Conservation (phyloP, 2,113 vertebrate species). For the Gobiocypris rarus region DNA sequence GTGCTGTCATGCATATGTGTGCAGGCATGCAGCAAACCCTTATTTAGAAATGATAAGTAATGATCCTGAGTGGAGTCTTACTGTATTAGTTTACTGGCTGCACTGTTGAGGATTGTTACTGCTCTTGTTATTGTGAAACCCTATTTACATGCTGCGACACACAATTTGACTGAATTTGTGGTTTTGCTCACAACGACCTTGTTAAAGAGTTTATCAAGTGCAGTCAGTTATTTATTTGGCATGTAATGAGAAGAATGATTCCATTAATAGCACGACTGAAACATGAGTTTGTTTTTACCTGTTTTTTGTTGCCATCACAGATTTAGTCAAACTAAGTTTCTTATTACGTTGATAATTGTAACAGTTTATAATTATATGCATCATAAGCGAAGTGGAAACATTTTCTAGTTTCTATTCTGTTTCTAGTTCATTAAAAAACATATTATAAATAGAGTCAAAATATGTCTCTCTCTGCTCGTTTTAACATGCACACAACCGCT, state of each 20-base stretch:
- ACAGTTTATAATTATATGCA: background rate
- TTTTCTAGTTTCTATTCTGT: too few species aligned
- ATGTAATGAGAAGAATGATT: background rate
- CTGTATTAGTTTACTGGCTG: constrained; percentile 11
- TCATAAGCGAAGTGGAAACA: background rate
- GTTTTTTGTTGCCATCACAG: background rate
- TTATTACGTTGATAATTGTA: background rate
- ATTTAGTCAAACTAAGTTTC: background rate
- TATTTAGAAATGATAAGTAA: constrained; percentile 32
- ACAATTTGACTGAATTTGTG: background rate
- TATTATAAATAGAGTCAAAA: too few species aligned
- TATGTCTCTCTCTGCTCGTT: background rate
- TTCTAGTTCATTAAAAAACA: background rate
- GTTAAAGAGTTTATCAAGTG: background rate
- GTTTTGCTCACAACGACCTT: background rate
- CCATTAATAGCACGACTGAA: background rate
- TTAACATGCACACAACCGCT: background rate
- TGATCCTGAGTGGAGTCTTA: constrained; percentile 26
- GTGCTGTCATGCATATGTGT: constrained; percentile 55
- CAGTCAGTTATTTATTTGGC: background rate
- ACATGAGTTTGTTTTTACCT: background rate
- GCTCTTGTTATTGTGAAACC: constrained; percentile 17
- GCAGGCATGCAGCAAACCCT: constrained; percentile 16
- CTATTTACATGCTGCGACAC: constrained; percentile 9
- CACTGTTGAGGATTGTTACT: constrained; percentile 11